Conservation (phyloP, 1,140 invertebrate species). For the Drosophila tropicalis region DNA sequence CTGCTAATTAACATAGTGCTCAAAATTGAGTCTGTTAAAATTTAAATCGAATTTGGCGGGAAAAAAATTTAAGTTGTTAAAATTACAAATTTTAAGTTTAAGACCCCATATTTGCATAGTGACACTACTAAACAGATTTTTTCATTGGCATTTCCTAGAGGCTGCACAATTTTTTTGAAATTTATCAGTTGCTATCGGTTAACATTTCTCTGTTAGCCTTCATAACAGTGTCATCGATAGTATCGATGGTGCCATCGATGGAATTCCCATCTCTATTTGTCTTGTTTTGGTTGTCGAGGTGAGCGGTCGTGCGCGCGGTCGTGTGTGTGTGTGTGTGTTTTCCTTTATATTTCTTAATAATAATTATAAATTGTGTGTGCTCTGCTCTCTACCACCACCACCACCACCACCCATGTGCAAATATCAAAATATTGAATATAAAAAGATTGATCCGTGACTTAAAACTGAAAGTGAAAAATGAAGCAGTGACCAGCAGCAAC, state of each 20-base stretch:
- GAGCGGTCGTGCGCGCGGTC: conserved; percentile 15
- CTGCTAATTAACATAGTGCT: no score
- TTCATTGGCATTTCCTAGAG: no score
- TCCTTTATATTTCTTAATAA: conserved; percentile 33
- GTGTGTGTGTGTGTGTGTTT: conserved; percentile 25
- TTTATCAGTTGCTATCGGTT: neutral
- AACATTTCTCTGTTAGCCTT: neutral
- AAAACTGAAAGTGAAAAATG: conserved; percentile 21
- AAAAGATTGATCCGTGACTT: conserved; percentile 1
- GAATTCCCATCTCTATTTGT: conserved; percentile 1
- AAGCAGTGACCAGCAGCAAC: conserved; percentile 13
- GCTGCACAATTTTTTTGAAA: neutral
- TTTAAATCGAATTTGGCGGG: no score
- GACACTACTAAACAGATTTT: no score
- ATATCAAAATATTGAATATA: conserved; percentile 18
- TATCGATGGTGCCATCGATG: neutral
- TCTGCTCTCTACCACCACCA: neutral
- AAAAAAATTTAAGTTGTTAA: no score
- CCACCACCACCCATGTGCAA: conserved; percentile 16
- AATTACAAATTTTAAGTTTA: no score
- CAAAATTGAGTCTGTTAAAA: no score
- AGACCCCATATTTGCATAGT: no score
- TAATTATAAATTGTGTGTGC: conserved; percentile 22
- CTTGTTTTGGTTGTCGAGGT: conserved; percentile 12
- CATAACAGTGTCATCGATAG: neutral